phyloP scores from a whole-genome alignment of 2,888 invertebrate species.

The Cartodere bifasciata region DNA sequence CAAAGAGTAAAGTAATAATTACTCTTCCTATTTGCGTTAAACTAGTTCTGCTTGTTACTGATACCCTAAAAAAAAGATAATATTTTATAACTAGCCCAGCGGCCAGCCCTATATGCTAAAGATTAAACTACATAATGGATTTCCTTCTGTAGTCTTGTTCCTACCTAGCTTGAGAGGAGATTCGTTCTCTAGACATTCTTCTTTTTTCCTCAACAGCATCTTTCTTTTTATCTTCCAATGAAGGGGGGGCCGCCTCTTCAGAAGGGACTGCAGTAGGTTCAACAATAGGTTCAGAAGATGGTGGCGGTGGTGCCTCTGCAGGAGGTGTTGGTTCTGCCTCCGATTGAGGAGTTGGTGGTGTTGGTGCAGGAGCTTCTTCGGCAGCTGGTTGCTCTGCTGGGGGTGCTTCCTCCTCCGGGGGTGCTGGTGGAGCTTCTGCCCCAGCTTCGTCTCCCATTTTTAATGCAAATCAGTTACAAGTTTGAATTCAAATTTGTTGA shows the following conservation, averaged over 20 bases:
- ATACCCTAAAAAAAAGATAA: too few relatives aligned
- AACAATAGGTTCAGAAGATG: too few relatives aligned
- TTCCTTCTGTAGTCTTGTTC: too few relatives aligned
- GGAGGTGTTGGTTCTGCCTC: neutral
- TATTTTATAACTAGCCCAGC: too few relatives aligned
- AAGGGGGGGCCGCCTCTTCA: neutral
- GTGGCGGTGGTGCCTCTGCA: neutral
- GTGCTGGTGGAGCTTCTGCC: neutral
- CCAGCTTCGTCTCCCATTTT: neutral
- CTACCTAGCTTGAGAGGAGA: too few relatives aligned
- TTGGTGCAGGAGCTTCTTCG: neutral
- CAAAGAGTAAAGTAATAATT: neutral
- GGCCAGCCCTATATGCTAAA: too few relatives aligned
- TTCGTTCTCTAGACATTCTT: neutral
- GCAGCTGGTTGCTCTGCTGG: neutral
- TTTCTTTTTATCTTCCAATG: neutral
- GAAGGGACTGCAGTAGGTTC: neutral
- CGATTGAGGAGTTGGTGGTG: neutral
- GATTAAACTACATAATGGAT: too few relatives aligned
- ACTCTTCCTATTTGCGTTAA: slow-evolving; percentile 5
- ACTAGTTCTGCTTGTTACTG: too few relatives aligned
- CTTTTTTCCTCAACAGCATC: neutral
- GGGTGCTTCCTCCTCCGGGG: neutral
- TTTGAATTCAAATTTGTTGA: too few relatives aligned
- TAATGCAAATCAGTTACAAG: too few relatives aligned